Percentiles rank a stretch among this genome's conserved stretches.
Evolutionary conservation across 2,797 vertebrate genomes (phyloP).

Genomic region (Poeciliopsis turneri): DNA sequence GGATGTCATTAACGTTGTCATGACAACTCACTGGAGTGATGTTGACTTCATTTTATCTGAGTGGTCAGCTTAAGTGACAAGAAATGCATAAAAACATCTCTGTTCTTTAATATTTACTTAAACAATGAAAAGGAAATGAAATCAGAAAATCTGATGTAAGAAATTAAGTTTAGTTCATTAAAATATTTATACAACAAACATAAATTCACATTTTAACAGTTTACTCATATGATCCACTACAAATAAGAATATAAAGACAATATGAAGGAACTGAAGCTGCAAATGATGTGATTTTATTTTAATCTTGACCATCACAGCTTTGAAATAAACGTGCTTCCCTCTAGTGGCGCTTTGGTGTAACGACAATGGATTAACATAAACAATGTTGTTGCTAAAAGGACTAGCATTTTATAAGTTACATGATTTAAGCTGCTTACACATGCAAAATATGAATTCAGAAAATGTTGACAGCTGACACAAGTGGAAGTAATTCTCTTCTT

Average conservation of each 20-base stretch:
- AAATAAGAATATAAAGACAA: neutral
- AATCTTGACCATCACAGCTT: too few species aligned
- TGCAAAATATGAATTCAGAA: too few species aligned
- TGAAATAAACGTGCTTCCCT: neutral
- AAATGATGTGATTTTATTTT: neutral
- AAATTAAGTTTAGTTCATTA: neutral
- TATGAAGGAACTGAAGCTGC: neutral
- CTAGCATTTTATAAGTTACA: too few species aligned
- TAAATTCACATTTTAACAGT: neutral
- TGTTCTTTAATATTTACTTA: too few species aligned
- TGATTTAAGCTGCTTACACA: too few species aligned
- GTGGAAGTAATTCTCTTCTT: too few species aligned
- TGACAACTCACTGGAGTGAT: accelerated
- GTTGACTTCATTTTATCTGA: neutral
- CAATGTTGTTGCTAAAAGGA: too few species aligned
- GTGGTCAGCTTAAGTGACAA: neutral
- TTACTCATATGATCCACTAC: neutral
- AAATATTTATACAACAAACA: too few species aligned
- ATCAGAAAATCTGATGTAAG: neutral
- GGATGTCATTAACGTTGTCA: neutral
- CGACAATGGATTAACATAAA: neutral
- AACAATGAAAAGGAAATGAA: too few species aligned
- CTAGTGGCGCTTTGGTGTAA: neutral
- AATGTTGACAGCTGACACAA: too few species aligned
- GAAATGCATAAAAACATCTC: neutral